Conservation (phyloP, 2,797 vertebrate genomes). For the Acanthurus tractus region DNA sequence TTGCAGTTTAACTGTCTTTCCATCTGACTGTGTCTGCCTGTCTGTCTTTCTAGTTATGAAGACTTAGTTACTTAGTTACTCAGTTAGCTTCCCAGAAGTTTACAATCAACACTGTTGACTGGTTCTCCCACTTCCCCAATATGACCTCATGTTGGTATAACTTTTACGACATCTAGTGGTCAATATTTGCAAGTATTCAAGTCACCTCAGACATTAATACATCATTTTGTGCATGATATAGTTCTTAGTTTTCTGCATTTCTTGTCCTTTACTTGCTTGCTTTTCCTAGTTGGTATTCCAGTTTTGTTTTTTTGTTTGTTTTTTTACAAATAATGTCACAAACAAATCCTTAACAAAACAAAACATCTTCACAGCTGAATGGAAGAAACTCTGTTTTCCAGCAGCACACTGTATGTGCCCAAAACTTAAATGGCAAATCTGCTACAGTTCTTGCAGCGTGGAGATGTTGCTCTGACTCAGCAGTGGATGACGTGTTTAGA, state of each 20-base stretch:
- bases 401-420: not conserved
- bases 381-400: not conserved
- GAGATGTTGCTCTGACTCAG: too few species aligned
- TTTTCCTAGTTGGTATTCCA: not conserved
- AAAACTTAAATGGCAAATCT: not conserved
- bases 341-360: not conserved
- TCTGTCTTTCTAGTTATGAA: too few species aligned
- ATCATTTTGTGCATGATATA: not conserved
- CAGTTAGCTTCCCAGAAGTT: not conserved
- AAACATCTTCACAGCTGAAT: too few species aligned
- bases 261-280: not conserved
- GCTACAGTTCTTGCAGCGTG: not conserved
- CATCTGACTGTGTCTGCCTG: too few species aligned
- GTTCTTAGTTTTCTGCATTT: too few species aligned
- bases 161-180: slow-evolving; percentile 77
- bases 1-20: too few species aligned
- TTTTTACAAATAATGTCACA: not conserved
- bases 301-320: too few species aligned
- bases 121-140: too few species aligned
- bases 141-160: not conserved
- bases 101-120: not conserved
- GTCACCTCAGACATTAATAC: not conserved
- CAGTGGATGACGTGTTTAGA: too few species aligned
- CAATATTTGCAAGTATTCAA: slow-evolving; percentile 7
- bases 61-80: not conserved